Base-by-base conservation (phyloP, 2,113 vertebrate genomes). In the Aspidoscelis tigris region DNA sequence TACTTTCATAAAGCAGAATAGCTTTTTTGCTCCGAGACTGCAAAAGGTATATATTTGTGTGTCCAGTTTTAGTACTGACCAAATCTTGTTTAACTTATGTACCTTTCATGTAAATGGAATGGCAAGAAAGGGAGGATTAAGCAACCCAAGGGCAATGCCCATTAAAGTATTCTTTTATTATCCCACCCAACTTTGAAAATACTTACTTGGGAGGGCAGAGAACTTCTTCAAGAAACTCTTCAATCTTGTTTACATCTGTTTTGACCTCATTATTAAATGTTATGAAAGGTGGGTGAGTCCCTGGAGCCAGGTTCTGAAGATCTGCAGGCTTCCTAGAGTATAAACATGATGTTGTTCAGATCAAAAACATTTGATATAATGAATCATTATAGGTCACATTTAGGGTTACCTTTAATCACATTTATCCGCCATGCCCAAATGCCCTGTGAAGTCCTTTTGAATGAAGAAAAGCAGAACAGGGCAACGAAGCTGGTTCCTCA, bases 231-330 rank as follows among this genome's bases (percentile, higher is more conserved):
- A 99, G 97, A 88, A 99, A 99, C 95, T 99, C 99, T 91, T 99
- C 98, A 68, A 99, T 99, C 95, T 99, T 99, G 95, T 99, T 99
- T 87, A 99, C 98, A 61, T 99, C 99, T 0, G 98, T 99, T 94
- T 96, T 99, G 92, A 99, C 98, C 89, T 99, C 99, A 20, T 96
- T 97, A 8, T 99, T 99, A 93, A 96, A 99, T 43, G 99, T 99
- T 93, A 99, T 97, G 94, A 99, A 99, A 81, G 99, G 99, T 0
- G 98, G 99, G 92, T 99, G 99, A 21, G 98, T 99, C 91, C 99
- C 99, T 0, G 99, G 99, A 90, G 99, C 99, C 94, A 99, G 94
- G 89, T 99, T 99, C 93, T 99, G 99, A 76, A 99, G 97, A 91
- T 99, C 99, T 64, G 98, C 98, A 73, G 99, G 99, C 93, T 99